Conservation (phyloP, 2,113 vertebrate species). For the Campylorhamphus procurvoides region DNA sequence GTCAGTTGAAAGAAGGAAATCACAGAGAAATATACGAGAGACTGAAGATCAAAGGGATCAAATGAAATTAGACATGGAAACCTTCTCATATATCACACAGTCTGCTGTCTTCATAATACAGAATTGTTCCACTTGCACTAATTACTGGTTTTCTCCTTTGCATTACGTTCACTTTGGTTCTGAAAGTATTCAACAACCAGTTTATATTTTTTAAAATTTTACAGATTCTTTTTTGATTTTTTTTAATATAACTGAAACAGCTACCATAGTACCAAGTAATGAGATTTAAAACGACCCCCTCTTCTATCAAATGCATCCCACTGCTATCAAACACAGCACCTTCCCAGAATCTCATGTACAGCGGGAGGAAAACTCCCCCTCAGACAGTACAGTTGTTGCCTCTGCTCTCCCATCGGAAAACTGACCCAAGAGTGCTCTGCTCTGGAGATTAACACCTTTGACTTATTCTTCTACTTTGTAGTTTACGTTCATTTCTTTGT, state of each 20-base stretch:
- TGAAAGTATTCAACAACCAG: not conserved
- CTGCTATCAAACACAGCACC: accelerated
- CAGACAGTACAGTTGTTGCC: not conserved
- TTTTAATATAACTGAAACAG: not conserved
- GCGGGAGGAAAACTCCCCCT: not conserved
- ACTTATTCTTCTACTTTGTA: not conserved
- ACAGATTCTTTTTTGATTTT: no score
- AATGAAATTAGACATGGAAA: not conserved
- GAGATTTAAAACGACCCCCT: not conserved
- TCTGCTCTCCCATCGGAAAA: not conserved
- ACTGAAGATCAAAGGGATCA: not conserved
- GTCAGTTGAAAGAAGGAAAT: not conserved
- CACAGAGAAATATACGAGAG: not conserved
- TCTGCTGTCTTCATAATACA: not conserved
- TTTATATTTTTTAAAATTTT: not conserved
- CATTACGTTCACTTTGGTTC: not conserved
- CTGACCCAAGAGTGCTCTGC: not conserved
- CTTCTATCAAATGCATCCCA: not conserved
- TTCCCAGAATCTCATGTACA: not conserved
- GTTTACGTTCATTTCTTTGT: not conserved
- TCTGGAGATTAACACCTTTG: not conserved
- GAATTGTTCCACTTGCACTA: not conserved
- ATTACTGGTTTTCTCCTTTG: not conserved
- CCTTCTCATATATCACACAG: not conserved
- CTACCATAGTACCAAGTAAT: not conserved